A percentile compares a stretch with the other conserved stretches of the same genome.
Conservation (phyloP, 2,113 vertebrate species). For the Saiga tatarica region DNA sequence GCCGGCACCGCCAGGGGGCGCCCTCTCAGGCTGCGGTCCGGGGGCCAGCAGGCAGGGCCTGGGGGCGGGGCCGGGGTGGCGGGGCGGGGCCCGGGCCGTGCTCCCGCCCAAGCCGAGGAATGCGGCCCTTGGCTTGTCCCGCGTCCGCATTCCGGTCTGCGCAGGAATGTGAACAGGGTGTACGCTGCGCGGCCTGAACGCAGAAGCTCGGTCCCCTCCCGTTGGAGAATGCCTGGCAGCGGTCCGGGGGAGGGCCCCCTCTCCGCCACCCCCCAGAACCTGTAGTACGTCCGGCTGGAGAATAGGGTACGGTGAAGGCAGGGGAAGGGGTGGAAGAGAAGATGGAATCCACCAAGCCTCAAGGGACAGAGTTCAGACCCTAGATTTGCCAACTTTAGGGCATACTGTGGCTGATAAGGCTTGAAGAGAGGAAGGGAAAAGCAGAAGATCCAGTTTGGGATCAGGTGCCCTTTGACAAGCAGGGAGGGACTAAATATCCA, state of each 20-base stretch:
- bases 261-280: not conserved
- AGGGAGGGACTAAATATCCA: not conserved
- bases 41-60: not conserved
- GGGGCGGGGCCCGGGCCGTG: not conserved
- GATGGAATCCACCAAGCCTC: not conserved
- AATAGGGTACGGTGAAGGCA: not conserved
- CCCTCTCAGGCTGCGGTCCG: not conserved
- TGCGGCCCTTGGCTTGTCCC: conserved; percentile 79
- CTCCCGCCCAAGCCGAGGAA: conserved; percentile 63
- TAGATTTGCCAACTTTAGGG: not conserved
- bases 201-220: conserved; percentile 65
- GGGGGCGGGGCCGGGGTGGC: not conserved
- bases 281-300: not conserved
- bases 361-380: not conserved
- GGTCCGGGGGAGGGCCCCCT: not conserved
- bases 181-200: conserved; percentile 67
- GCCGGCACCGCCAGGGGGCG: not conserved
- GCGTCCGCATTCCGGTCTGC: conserved; percentile 77
- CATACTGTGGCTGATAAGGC: not conserved
- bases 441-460: not conserved
- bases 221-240: not conserved
- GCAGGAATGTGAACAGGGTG: conserved; percentile 84
- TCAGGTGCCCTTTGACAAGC: not conserved
- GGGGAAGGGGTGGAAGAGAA: not conserved
- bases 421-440: not conserved